A percentile compares a stretch with the other conserved stretches of the same genome.
Evolutionary conservation across 2,888 invertebrate genomes (phyloP).

Genomic region (Ashinkailepas kermadecensis): DNA sequence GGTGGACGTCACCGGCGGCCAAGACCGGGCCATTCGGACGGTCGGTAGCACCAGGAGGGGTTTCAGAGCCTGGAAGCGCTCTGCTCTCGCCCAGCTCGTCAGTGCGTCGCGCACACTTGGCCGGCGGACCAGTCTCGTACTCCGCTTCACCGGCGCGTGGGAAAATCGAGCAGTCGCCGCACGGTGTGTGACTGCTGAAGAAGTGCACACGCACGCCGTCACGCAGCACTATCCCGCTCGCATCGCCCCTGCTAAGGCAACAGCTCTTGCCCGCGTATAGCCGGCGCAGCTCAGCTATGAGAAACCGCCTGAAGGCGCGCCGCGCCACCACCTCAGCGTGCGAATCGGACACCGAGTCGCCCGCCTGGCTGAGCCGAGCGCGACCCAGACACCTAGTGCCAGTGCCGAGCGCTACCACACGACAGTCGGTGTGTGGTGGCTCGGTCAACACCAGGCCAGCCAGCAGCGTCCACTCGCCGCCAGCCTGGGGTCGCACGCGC

Average conservation of each 20-base stretch:
- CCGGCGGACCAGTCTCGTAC: neutral
- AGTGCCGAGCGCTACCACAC: slow-evolving; percentile 74
- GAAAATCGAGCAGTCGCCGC: slow-evolving; percentile 88
- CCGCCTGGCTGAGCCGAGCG: slow-evolving; percentile 52
- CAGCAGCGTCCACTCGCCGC: neutral
- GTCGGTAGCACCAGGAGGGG: no score
- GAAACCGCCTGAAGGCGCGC: slow-evolving; percentile 68
- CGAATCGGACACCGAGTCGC: slow-evolving; percentile 74
- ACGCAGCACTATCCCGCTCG: slow-evolving; percentile 48
- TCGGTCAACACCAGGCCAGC: neutral
- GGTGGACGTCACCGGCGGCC: slow-evolving; percentile 46
- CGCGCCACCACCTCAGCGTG: slow-evolving; percentile 86
- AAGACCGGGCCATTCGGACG: no score
- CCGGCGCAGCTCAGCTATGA: slow-evolving; percentile 56
- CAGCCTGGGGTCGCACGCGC: neutral
- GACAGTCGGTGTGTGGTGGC: neutral
- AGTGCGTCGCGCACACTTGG: neutral
- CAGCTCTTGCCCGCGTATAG: slow-evolving; percentile 39
- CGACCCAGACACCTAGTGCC: slow-evolving; percentile 86
- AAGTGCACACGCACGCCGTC: slow-evolving; percentile 64
- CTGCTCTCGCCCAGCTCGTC: neutral
- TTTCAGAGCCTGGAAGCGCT: neutral
- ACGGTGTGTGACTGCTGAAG: slow-evolving; percentile 78
- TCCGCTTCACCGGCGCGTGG: slow-evolving; percentile 38
- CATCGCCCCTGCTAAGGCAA: slow-evolving; percentile 27